Conservation (phyloP, 2,797 vertebrate genomes). For the Myripristis murdjan region DNA sequence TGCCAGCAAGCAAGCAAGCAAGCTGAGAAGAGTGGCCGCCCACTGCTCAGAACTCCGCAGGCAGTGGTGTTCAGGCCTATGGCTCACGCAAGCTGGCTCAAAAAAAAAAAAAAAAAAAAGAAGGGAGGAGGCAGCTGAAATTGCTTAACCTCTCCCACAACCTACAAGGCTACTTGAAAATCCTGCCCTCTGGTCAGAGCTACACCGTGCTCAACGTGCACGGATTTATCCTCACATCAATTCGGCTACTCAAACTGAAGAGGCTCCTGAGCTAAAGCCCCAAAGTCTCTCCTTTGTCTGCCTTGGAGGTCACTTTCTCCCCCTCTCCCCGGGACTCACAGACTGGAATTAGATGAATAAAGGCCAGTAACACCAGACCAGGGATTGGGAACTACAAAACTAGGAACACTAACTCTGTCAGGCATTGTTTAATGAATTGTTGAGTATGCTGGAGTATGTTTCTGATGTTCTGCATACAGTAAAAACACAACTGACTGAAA, state of each 20-base stretch:
- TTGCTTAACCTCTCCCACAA: slow-evolving; percentile 63
- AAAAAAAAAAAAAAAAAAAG: no score
- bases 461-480: background rate
- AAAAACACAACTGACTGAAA: no score
- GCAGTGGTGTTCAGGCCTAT: background rate
- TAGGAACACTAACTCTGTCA: background rate
- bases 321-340: background rate
- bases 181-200: slow-evolving; percentile 58
- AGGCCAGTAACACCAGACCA: background rate
- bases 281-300: background rate
- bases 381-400: background rate
- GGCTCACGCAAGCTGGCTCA: slow-evolving; percentile 22
- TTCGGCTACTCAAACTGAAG: slow-evolving; percentile 35
- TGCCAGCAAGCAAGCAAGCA: slow-evolving; percentile 1
- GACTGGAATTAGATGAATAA: background rate
- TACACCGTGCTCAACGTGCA: slow-evolving; percentile 32
- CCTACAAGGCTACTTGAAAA: slow-evolving; percentile 45
- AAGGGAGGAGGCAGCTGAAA: slow-evolving; percentile 16
- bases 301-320: background rate
- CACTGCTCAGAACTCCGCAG: slow-evolving; percentile 18
- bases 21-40: background rate
- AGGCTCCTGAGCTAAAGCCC: slow-evolving; percentile 14
- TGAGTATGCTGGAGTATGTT: background rate
- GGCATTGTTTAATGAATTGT: background rate
- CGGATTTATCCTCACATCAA: slow-evolving; percentile 46